phyloP scores from a whole-genome alignment of 2,888 invertebrate species.

The Mythimna albipuncta region DNA sequence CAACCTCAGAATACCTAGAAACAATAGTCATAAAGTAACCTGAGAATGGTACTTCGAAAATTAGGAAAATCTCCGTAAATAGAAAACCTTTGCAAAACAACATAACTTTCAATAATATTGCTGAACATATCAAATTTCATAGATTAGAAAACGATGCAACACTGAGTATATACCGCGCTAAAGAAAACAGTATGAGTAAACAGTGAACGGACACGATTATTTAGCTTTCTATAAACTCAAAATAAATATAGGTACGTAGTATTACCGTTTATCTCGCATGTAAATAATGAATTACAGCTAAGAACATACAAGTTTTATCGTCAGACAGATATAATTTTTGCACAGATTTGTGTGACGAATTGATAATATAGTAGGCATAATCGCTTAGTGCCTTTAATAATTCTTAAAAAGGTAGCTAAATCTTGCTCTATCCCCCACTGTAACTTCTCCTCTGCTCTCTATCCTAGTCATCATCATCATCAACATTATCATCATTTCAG shows the following conservation, averaged over 20 bases:
- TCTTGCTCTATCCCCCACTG: neutral
- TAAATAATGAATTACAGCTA: constrained; percentile 38
- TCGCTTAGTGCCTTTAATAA: neutral
- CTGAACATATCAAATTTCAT: neutral
- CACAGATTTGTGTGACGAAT: neutral
- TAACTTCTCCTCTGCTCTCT: neutral
- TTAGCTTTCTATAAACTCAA: constrained; percentile 39
- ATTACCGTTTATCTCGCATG: constrained; percentile 33
- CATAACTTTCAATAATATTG: neutral
- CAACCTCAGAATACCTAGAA: too few relatives aligned
- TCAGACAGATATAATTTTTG: constrained; percentile 7
- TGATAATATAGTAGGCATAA: neutral
- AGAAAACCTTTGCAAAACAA: neutral
- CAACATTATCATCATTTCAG: too few relatives aligned
- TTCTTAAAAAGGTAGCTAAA: neutral
- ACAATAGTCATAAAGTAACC: neutral
- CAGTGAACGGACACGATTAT: constrained; percentile 33
- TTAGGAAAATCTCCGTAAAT: neutral
- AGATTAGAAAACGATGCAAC: constrained; percentile 20
- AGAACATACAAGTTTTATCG: constrained; percentile 17
- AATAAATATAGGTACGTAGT: constrained; percentile 21
- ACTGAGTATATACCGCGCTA: constrained; percentile 5
- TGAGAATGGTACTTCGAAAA: neutral
- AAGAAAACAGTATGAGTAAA: constrained; percentile 28
- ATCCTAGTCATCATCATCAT: too few relatives aligned